Evolutionary conservation across 2,888 invertebrate genomes (phyloP), one percentile per base, ranked within the genome.

Genomic region (Caradrina kadenii): DNA sequence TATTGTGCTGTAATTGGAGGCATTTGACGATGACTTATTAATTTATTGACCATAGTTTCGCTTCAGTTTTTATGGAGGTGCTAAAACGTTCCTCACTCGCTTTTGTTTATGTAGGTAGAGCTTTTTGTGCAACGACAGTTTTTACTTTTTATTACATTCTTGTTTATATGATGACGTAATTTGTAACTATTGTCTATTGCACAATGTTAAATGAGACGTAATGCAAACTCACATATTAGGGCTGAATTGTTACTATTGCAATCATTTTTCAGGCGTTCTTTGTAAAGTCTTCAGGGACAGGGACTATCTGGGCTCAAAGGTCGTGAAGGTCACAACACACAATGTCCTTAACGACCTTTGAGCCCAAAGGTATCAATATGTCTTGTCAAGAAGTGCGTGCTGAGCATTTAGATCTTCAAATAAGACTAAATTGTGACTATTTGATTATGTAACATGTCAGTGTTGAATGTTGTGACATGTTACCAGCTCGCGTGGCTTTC

Each of bases 21-120:
- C 88, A 94, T 92, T 94, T 93, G 92, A 93, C 95, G 93, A 93
- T 94, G 95, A 94, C 90, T 96, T 95, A 96, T 96, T 95, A 95
- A 95, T 95, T 96, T 95, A 95, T 95, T 93, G 93, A 89, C 89
- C 90, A 88, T 91, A 91, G 93, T 93, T 93, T 92, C 88, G 91
- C 89, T 88, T 90, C 85, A 87, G 89, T 93, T 94, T 95, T 95
- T 95, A 94, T 94, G 88, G 92, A 92, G 90, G 93, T 94, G 94
- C 95, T 95, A 94, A 95, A 95, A 95, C 89, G 93, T 89, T 87
- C 88, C 86, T 71, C 80, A 83, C 78, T 88, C 77, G 81, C 85
- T 86, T 89, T 89, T 90, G 88, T 90, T 88, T 87, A 76, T 82
- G 80, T 76, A 73, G 81, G 80, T 81, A 68, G 68, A 76, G 11